Conservation (phyloP, 30 jellyfish, hydroid and myxozoan species). For the Chironex yamaguchii region DNA sequence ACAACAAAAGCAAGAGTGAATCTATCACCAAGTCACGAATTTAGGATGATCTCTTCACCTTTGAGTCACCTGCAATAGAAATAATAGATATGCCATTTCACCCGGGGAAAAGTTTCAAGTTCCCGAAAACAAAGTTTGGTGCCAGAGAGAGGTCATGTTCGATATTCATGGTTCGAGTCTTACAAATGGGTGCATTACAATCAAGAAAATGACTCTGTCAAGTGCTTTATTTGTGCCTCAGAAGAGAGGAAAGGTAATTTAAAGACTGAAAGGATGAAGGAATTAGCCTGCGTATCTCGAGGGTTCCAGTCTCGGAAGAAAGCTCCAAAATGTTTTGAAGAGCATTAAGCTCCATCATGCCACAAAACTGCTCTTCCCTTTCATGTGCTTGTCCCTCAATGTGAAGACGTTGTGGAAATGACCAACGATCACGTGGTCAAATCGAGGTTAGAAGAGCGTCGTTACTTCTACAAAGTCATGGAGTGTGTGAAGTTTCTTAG, state of each 20-base stretch:
- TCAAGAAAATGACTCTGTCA: slow-evolving; percentile 29
- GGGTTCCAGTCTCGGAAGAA: slow-evolving; percentile 40
- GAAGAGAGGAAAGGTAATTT: slow-evolving; percentile 34
- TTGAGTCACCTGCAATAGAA: slow-evolving; percentile 15
- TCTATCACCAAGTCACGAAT: neutral
- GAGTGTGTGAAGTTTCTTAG: slow-evolving; percentile 54
- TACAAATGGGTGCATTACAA: slow-evolving; percentile 65
- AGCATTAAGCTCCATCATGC: slow-evolving; percentile 63
- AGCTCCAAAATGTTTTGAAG: slow-evolving; percentile 42
- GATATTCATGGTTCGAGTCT: slow-evolving; percentile 56
- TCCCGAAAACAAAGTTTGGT: slow-evolving; percentile 49
- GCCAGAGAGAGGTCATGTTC: slow-evolving; percentile 56
- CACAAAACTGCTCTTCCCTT: slow-evolving; percentile 61
- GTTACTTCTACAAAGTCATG: slow-evolving; percentile 38
- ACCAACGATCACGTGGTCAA: slow-evolving; percentile 32
- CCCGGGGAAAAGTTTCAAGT: slow-evolving; percentile 26
- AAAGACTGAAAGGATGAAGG: slow-evolving; percentile 40
- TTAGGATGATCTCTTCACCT: neutral
- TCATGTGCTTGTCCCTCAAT: slow-evolving; percentile 28
- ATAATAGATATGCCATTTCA: slow-evolving; percentile 19
- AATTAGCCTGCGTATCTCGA: slow-evolving; percentile 25
- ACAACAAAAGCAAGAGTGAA: no score
- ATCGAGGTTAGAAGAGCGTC: slow-evolving; percentile 60
- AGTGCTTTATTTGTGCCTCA: slow-evolving; percentile 33
- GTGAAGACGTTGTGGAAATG: slow-evolving; percentile 63